A percentile compares a stretch with the other conserved stretches of the same genome.
These are phyloP conservation scores for Hymenochirus boettgeri DNA, from an alignment of 2,113 vertebrate species.

Conservation along the genomic window DNA sequence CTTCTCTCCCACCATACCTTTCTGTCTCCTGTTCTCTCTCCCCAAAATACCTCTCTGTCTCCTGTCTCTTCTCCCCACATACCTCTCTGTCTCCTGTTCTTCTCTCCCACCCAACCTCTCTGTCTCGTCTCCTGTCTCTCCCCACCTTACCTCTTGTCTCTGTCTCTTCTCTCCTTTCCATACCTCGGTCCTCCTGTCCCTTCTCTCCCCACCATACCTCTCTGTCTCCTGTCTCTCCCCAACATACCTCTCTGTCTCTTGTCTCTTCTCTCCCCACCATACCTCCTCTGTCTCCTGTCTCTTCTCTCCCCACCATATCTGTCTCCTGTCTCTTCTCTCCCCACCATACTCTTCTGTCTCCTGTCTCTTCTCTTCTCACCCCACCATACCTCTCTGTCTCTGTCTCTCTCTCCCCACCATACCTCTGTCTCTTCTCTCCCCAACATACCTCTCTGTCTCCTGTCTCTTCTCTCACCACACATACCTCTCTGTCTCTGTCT, in stretches of 20 bases:
- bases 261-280: too few relatives aligned
- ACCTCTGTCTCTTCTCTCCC: not conserved
- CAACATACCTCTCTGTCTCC: not conserved
- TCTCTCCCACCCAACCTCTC: not conserved
- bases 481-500: not conserved
- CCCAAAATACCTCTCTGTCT: too few relatives aligned
- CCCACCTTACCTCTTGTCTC: not conserved
- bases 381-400: too few relatives aligned
- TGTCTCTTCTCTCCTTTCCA: too few relatives aligned
- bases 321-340: not conserved
- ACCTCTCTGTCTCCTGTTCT: not conserved
- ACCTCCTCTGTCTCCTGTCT: not conserved
- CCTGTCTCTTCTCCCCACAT: too few relatives aligned
- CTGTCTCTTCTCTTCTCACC: not conserved
- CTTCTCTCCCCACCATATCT: not conserved
- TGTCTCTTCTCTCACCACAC: not conserved
- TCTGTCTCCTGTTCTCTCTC: too few relatives aligned
- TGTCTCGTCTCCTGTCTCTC: not conserved
- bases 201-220: too few relatives aligned
- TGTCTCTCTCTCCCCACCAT: not conserved
- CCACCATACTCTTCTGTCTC: not conserved
- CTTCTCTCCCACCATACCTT: too few relatives aligned
- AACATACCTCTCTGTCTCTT: too few relatives aligned
- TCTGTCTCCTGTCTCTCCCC: too few relatives aligned
- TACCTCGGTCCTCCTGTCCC: too few relatives aligned